Conservation (phyloP, 2,113 vertebrate genomes). For the Hyperoodon ampullatus region DNA sequence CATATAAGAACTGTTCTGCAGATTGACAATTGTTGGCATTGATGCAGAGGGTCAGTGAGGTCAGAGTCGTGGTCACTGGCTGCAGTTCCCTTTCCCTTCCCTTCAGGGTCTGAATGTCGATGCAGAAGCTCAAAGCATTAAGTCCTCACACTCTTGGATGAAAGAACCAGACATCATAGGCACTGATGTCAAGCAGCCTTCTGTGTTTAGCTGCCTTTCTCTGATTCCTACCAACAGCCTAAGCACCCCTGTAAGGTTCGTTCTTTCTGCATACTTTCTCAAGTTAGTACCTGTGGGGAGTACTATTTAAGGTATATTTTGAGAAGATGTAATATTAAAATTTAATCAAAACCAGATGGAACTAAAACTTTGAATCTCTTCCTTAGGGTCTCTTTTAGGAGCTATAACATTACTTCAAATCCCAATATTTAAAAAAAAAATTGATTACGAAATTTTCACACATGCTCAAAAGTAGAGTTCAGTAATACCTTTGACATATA, state of each 20-base stretch:
- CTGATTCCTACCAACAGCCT: background rate
- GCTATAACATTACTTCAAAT: background rate
- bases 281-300: background rate
- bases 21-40: background rate
- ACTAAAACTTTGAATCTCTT: background rate
- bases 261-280: background rate
- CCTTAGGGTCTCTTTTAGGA: background rate
- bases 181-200: background rate
- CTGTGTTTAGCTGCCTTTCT: no score
- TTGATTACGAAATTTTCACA: background rate
- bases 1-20: background rate
- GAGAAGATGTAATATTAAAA: background rate
- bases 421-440: background rate
- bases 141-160: background rate
- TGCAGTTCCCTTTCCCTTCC: background rate
- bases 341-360: conserved; percentile 1
- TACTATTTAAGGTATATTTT: background rate
- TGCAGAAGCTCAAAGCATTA: background rate
- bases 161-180: no score
- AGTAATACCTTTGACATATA: background rate
- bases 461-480: background rate
- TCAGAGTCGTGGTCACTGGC: background rate
- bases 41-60: background rate
- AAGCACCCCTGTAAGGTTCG: background rate
- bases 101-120: background rate